Base-by-base conservation (phyloP, 2,888 invertebrate species). In the Pristionchus maxplancki region DNA sequence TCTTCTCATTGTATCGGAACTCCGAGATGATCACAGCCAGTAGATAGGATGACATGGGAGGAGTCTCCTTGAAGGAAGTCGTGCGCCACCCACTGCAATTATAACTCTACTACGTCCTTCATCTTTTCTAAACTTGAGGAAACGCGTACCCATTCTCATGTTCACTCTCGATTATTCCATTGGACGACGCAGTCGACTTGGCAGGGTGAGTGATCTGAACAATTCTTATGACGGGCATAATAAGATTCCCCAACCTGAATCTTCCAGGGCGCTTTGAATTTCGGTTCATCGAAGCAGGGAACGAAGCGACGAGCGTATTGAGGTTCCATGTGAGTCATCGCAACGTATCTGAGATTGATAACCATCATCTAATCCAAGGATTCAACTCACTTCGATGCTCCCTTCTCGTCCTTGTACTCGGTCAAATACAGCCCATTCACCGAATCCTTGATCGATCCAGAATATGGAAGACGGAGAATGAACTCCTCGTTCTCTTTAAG, bases 21-120 rank as follows among this genome's bases (percentile, higher is more conserved):
- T 98, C 97, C 94, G 97, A 97, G 1, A 98, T 97, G 0, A 97
- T 96, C 91, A 97, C 96, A 0, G 97, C 97, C 92, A 97, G 97
- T 13, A 97, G 95, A 95, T 98, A 98, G 0, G 97, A 97, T 88
- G 97, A 97, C 97, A 98, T 98, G 95, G 94, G 94, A 8, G 95
- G 95, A 28, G 95, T 95, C 58, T 92, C 91, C 78, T 95, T 93
- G 91, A 95, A 95, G 20, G 96, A 95, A 93, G 97, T 97, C 96
- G 96, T 97, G 0, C 96, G 5, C 96, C 90, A 40, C 1, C 81
- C 88, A 28, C 74, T 87, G 34, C 5, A 83, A 53, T 53, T 34
- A 6, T 28, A 28, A 17, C 20, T 28, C 3, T 67, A 31, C 31
- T 15, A 67, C 5, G 1, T 67, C 31, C 20, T 8, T 31, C 31